Evolutionary conservation across 2,113 vertebrate genomes (phyloP).

Genomic region (Tachysurus fulvidraco): DNA sequence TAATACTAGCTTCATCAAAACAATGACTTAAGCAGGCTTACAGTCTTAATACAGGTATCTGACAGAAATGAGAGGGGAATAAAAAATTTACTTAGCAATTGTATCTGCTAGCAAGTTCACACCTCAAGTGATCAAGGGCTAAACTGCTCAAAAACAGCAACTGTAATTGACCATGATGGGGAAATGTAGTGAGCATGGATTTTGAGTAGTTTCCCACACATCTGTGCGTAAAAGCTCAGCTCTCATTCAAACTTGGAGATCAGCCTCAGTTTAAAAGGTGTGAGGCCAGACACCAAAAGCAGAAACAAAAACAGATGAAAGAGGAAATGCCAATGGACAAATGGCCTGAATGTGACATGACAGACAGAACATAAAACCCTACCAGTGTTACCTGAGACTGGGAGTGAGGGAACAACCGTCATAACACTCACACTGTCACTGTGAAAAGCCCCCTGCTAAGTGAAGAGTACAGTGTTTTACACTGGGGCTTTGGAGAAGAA

Average conservation of each 20-base stretch:
- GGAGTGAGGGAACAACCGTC: constrained; percentile 33
- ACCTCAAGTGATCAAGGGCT: not conserved
- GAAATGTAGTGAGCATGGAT: not conserved
- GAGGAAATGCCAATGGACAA: constrained; percentile 66
- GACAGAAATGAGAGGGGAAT: not conserved
- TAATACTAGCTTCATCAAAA: not conserved
- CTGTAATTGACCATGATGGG: constrained; percentile 17
- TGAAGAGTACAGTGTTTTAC: constrained; percentile 64
- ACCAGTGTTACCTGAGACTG: constrained; percentile 58
- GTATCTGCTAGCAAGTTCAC: not conserved
- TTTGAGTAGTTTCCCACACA: constrained; percentile 12
- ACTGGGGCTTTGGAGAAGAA: constrained; percentile 61
- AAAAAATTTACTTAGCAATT: constrained; percentile 2
- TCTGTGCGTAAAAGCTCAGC: constrained; percentile 33
- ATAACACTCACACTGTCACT: constrained; percentile 54
- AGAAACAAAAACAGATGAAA: constrained; percentile 58
- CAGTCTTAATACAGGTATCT: not conserved
- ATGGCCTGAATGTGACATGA: constrained; percentile 64
- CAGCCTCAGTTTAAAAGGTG: constrained; percentile 50
- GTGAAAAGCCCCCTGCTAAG: constrained; percentile 54
- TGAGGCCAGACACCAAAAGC: constrained; percentile 54
- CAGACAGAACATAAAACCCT: constrained; percentile 35
- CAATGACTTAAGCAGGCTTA: not conserved
- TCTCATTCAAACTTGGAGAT: constrained; percentile 29
- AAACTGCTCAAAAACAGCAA: not conserved